Conservation (phyloP, 2,113 vertebrate genomes). For the Jacana jacana region DNA sequence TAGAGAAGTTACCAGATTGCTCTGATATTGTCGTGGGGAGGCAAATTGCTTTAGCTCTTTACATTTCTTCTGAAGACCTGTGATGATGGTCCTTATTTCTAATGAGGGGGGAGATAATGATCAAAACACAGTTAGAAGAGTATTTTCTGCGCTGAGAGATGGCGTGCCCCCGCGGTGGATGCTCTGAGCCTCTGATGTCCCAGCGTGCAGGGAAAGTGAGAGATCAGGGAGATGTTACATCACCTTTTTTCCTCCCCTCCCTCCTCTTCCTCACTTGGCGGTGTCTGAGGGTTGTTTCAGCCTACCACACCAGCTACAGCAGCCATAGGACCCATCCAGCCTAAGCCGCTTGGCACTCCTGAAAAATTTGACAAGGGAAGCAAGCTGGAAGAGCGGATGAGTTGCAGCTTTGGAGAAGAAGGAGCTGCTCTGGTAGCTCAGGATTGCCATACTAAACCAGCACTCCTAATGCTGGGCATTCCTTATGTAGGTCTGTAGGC, state of each 20-base stretch:
- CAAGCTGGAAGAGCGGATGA: neutral
- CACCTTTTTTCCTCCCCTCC: neutral
- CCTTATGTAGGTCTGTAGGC: neutral
- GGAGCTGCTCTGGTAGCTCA: neutral
- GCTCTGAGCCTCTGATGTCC: neutral
- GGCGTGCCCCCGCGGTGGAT: fast-evolving
- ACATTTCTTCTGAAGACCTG: neutral
- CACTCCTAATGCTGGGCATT: neutral
- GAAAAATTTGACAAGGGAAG: neutral
- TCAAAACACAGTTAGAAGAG: neutral
- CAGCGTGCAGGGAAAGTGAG: neutral
- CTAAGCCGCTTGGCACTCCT: neutral
- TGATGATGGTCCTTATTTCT: neutral
- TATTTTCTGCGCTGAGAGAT: neutral
- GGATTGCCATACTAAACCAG: fast-evolving
- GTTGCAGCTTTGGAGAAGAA: neutral
- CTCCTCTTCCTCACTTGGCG: neutral
- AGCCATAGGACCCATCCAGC: neutral
- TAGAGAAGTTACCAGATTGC: neutral
- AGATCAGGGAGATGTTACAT: neutral
- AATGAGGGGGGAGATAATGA: neutral
- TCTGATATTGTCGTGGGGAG: neutral
- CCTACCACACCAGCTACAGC: neutral
- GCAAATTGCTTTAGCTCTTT: neutral
- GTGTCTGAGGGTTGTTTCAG: neutral